phyloP scores from a whole-genome alignment of 2,888 invertebrate species.

The Helobdella robusta region DNA sequence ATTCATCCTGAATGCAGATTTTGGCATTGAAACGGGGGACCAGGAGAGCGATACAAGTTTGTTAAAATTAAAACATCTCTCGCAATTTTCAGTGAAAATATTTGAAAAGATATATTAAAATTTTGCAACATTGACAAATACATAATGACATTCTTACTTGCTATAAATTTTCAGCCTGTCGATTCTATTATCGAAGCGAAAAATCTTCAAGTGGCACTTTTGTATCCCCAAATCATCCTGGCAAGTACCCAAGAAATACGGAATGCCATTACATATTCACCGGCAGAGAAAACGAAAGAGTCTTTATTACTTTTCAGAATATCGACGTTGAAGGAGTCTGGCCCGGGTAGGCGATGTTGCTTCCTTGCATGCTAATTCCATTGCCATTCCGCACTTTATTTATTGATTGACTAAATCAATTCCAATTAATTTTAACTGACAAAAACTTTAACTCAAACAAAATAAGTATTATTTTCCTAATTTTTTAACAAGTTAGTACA shows the following conservation, averaged over 20 bases:
- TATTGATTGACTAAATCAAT: neutral
- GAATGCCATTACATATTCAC: constrained; percentile 82
- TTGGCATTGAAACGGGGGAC: too few species aligned
- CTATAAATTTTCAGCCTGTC: constrained; percentile 52
- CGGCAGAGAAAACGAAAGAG: constrained; percentile 67
- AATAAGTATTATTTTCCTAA: too few species aligned
- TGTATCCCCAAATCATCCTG: constrained; percentile 74
- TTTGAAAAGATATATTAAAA: too few species aligned
- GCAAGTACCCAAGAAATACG: constrained; percentile 67
- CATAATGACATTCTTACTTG: neutral
- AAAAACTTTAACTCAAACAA: too few species aligned
- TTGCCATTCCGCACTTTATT: neutral
- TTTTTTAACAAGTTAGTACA: too few species aligned
- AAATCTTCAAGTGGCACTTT: constrained; percentile 60
- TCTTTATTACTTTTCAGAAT: constrained; percentile 74
- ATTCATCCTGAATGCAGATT: too few species aligned
- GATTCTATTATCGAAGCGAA: constrained; percentile 55
- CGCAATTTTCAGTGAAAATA: too few species aligned
- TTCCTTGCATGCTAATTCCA: neutral
- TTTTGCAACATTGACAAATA: neutral
- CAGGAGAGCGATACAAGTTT: too few species aligned
- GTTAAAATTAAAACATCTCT: too few species aligned
- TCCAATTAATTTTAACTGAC: too few species aligned
- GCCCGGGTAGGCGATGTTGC: constrained; percentile 53
- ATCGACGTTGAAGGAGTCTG: constrained; percentile 78